These are phyloP conservation scores for Chrysodeixis includens DNA, from an alignment of 2,888 invertebrate genomes.

Conservation along the genomic window DNA sequence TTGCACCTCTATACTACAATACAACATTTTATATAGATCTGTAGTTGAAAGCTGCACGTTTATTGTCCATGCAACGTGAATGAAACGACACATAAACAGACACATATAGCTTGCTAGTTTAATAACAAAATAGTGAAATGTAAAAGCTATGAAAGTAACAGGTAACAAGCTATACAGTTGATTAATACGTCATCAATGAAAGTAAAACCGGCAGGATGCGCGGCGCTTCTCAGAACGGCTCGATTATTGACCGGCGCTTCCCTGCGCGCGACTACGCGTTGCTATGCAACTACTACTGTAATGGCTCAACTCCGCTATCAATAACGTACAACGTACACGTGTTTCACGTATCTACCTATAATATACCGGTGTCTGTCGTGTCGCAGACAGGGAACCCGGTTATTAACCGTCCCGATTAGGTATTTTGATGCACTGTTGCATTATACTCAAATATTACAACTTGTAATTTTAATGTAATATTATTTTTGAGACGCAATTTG, in stretches of 20 bases:
- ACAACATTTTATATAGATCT: too few relatives aligned
- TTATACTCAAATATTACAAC: background rate
- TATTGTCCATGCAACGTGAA: background rate
- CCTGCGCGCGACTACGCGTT: slow-evolving; percentile 43
- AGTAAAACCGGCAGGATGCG: slow-evolving; percentile 54
- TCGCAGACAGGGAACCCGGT: background rate
- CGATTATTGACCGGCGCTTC: slow-evolving; percentile 52
- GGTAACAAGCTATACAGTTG: slow-evolving; percentile 10
- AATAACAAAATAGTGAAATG: background rate
- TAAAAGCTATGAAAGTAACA: slow-evolving; percentile 6
- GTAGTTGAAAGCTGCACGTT: background rate
- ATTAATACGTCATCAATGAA: slow-evolving; percentile 52
- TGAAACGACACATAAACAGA: too few relatives aligned
- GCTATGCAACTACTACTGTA: slow-evolving; percentile 40
- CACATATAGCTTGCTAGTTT: background rate
- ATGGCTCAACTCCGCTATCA: slow-evolving; percentile 23
- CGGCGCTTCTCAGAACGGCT: slow-evolving; percentile 36
- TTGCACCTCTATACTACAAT: too few relatives aligned
- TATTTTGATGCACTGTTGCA: background rate
- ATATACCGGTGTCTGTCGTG: slow-evolving; percentile 14
- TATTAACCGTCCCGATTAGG: background rate
- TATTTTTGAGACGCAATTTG: too few relatives aligned
- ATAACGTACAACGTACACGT: slow-evolving; percentile 25
- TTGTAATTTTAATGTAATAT: too few relatives aligned
- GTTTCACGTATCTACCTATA: slow-evolving; percentile 8